These are phyloP conservation scores for Crenichthys baileyi DNA, from an alignment of 2,797 vertebrate genomes.

Conservation along the genomic window DNA sequence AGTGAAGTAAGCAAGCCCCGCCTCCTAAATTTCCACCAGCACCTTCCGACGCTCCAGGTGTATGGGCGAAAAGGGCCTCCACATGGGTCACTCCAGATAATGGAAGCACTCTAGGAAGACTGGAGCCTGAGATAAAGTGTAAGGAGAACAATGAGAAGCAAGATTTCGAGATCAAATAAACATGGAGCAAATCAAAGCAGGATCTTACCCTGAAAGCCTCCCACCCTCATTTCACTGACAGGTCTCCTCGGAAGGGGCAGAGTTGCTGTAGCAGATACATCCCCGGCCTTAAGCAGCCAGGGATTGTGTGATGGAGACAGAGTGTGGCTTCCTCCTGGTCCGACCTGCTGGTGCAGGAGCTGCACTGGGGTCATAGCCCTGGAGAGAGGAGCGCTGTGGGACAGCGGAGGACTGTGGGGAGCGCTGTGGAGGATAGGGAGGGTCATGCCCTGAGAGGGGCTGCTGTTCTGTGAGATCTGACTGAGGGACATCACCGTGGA, in stretches of 20 bases:
- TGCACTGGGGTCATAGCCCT: slow-evolving; percentile 83
- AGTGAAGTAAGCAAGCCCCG: slow-evolving; percentile 82
- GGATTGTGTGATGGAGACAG: slow-evolving; percentile 69
- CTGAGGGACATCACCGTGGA: slow-evolving; percentile 77
- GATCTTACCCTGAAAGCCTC: slow-evolving; percentile 79
- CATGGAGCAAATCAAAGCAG: background rate
- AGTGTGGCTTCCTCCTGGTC: slow-evolving; percentile 55
- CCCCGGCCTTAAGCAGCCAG: slow-evolving; percentile 73
- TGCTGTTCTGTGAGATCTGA: slow-evolving; percentile 63
- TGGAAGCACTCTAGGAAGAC: slow-evolving; percentile 82
- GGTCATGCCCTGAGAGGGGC: slow-evolving; percentile 74
- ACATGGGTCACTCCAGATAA: slow-evolving; percentile 75
- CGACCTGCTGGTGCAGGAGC: slow-evolving; percentile 71
- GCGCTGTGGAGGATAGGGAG: slow-evolving; percentile 74
- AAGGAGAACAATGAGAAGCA: background rate
- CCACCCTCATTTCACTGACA: slow-evolving; percentile 77
- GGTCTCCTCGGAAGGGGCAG: slow-evolving; percentile 85
- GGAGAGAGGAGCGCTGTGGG: slow-evolving; percentile 84
- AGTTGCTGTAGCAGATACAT: slow-evolving; percentile 82
- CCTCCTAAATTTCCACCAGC: slow-evolving; percentile 49
- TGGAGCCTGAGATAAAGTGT: slow-evolving; percentile 68
- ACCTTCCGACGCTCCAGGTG: slow-evolving; percentile 63
- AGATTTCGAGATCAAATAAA: background rate
- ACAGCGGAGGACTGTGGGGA: slow-evolving; percentile 82
- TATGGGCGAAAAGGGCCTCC: slow-evolving; percentile 84